Conservation (phyloP, 2,797 vertebrate species). For the Oryzias sinensis region DNA sequence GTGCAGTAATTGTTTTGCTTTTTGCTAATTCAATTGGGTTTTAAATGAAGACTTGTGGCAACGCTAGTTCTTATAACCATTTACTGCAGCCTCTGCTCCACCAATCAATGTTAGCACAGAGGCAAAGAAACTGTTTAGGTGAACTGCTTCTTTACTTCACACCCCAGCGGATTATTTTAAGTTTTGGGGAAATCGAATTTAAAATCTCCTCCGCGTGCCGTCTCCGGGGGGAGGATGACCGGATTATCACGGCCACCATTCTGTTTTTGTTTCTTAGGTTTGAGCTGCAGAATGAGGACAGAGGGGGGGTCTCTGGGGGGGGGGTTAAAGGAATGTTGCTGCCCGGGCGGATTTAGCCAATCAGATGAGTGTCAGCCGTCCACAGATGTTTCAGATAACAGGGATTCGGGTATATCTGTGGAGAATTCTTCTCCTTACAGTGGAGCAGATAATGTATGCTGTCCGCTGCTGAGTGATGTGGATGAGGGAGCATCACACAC, state of each 20-base stretch:
- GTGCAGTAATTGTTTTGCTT: too few relatives aligned
- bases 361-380: conserved; percentile 72
- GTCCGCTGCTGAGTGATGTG: conserved; percentile 64
- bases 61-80: too few relatives aligned
- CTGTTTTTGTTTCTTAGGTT: conserved; percentile 22
- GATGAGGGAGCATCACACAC: conserved; percentile 54
- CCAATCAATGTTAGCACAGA: too few relatives aligned
- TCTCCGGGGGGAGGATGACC: conserved; percentile 4
- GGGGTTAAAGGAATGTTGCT: conserved; percentile 54
- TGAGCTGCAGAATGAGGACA: conserved; percentile 18
- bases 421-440: conserved; percentile 67
- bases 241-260: conserved; percentile 18
- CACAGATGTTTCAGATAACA: conserved; percentile 73
- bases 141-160: too few relatives aligned
- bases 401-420: conserved; percentile 65
- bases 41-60: too few relatives aligned
- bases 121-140: too few relatives aligned
- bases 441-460: conserved; percentile 67
- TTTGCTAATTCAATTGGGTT: too few relatives aligned
- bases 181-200: not conserved
- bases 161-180: not conserved
- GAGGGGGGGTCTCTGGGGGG: not conserved
- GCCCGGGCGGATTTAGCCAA: conserved; percentile 65
- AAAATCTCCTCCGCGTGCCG: conserved; percentile 8
- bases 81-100: too few relatives aligned